Evolutionary conservation across 2,113 vertebrate species (phyloP).

Genomic region (Corythaixoides concolor): DNA sequence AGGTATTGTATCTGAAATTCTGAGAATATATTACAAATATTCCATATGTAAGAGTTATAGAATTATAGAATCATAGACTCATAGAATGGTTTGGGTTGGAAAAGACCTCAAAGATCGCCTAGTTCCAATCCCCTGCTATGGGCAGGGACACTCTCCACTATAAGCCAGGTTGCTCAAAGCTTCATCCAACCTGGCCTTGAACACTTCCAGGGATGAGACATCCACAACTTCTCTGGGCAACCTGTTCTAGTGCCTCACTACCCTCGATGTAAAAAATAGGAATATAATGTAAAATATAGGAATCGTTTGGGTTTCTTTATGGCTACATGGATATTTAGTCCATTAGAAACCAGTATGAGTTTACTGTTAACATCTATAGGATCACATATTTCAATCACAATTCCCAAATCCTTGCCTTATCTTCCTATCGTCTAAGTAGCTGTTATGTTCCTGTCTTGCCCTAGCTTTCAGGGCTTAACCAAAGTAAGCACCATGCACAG

Average conservation of each 20-base stretch:
- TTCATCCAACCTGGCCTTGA: no score
- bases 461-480: not conserved
- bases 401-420: not conserved
- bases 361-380: not conserved
- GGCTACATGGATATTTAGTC: not conserved
- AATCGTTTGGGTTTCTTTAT: not conserved
- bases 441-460: not conserved
- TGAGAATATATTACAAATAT: not conserved
- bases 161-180: no score
- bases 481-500: not conserved
- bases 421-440: rapidly evolving
- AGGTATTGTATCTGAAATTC: not conserved
- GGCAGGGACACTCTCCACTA: no score
- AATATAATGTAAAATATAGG: not conserved
- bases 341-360: not conserved
- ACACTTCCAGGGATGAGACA: no score
- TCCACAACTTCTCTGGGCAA: no score
- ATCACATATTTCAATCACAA: not conserved
- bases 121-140: no score
- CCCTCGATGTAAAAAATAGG: no score
- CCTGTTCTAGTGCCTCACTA: no score
- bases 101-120: no score
- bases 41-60: not conserved
- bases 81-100: no score
- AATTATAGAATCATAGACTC: no score